Base-by-base conservation (phyloP, 2,888 invertebrate species). In the Acanthoscelides obtectus region DNA sequence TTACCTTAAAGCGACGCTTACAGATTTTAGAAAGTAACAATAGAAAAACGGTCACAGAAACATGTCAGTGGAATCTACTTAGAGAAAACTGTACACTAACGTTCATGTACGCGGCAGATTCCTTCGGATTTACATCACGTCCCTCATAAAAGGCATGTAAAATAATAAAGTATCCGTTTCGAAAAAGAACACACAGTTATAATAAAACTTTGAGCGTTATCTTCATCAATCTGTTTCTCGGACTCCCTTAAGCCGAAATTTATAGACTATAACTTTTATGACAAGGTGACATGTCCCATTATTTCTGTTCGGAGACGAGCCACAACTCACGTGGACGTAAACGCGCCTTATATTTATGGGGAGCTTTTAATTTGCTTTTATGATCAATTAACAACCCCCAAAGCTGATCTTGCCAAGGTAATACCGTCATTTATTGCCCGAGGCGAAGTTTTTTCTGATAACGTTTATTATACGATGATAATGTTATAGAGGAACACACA, bases 261-360 rank as follows among this genome's bases (percentile, higher is more conserved):
- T 83, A 83, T 78, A 74, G 81, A 77, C 83, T 77, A 82, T 83
- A 82, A 82, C 80, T 81, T 83, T 82, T 82, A 83, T 83, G 81
- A 82, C 81, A 80, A 78, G 76, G 78, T 79, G 80, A 80, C 78
- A 81, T 79, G 80, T 80, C 80, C 79, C 79, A 80, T 80, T 79
- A 81, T 81, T 82, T 81, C 76, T 81, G 78, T 80, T 66, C 22
- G 4, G 19, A 21, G 21, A 66, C 17, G 45, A 45, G 45, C 45
- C 45, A 45, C 45, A 45, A 45, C 45, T 45, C 45, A 45, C 45
- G 45, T 45, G 8, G 45, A 45, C 45, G 45, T 45, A 45, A 45
- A 45, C 3, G 12, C 17, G 45, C 8, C 45, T 45, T 45, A 45
- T 66, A 66, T 21, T 66, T 66, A 66, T 66, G 22, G 66, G 21